phyloP scores from a whole-genome alignment of 2,113 vertebrate species.

The Philantomba maxwellii region DNA sequence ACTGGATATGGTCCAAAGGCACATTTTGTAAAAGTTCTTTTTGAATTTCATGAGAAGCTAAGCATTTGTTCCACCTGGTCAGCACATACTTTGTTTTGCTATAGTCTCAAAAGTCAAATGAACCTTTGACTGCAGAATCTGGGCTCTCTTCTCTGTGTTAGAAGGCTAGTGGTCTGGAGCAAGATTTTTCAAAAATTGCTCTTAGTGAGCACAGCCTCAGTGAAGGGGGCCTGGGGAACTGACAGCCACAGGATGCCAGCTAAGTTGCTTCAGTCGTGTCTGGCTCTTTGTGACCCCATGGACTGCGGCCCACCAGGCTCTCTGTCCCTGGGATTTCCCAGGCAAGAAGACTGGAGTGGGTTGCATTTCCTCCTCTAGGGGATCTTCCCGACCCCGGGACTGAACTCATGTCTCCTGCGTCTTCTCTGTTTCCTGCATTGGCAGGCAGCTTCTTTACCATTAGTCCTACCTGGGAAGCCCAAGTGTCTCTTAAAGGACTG shows the following conservation, averaged over 20 bases:
- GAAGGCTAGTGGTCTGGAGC: neutral
- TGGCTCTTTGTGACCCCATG: neutral
- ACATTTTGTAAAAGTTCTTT: neutral
- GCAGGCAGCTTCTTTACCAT: neutral
- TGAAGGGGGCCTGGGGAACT: too few species aligned
- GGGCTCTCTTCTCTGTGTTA: neutral
- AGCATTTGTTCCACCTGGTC: neutral
- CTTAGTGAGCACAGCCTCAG: neutral
- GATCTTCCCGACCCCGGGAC: neutral
- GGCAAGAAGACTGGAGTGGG: neutral
- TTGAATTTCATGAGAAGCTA: neutral
- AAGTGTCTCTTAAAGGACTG: neutral
- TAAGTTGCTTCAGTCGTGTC: neutral
- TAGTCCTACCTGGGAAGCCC: accelerated
- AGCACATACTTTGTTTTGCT: neutral
- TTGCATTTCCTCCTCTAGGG: neutral
- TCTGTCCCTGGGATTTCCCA: neutral
- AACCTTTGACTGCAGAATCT: neutral
- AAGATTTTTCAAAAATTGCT: too few species aligned
- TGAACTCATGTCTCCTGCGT: accelerated
- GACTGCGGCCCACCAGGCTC: neutral
- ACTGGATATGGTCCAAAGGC: neutral
- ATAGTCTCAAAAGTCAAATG: neutral
- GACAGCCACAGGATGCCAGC: neutral
- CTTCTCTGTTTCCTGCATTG: neutral